Conservation (phyloP, 2,113 vertebrate genomes). For the Lutjanus erythropterus region DNA sequence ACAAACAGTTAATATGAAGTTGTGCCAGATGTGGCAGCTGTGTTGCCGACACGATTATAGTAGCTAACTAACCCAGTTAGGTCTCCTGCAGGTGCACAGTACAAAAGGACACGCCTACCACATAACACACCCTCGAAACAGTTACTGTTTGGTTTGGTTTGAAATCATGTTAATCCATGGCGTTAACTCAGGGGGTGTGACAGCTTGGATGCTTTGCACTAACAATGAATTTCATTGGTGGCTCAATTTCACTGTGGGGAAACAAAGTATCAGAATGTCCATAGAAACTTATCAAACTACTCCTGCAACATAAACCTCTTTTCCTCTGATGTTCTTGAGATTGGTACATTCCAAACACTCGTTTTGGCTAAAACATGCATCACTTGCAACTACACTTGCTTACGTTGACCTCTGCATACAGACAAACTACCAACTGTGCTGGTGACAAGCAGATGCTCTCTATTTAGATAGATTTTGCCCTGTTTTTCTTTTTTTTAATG, state of each 20-base stretch:
- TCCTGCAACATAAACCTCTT: neutral
- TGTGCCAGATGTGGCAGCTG: neutral
- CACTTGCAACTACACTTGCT: neutral
- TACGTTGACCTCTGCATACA: neutral
- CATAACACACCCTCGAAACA: too few relatives aligned
- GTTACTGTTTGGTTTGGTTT: too few relatives aligned
- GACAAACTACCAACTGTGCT: neutral
- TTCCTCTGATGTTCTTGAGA: neutral
- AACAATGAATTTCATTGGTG: neutral
- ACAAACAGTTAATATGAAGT: neutral
- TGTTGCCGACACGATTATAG: too few relatives aligned
- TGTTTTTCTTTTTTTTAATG: neutral
- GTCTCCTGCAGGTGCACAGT: too few relatives aligned
- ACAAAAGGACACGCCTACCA: too few relatives aligned
- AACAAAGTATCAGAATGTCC: neutral
- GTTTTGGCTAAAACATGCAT: neutral
- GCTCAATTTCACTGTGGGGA: neutral
- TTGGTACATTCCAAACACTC: neutral
- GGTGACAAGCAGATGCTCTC: neutral
- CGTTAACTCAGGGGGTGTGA: too few relatives aligned
- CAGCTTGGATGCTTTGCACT: neutral
- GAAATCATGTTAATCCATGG: too few relatives aligned
- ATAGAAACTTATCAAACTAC: neutral
- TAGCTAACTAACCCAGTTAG: too few relatives aligned
- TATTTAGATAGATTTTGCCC: neutral